Conservation (phyloP, 2,797 vertebrate species). For the Leucoraja ocellata region DNA sequence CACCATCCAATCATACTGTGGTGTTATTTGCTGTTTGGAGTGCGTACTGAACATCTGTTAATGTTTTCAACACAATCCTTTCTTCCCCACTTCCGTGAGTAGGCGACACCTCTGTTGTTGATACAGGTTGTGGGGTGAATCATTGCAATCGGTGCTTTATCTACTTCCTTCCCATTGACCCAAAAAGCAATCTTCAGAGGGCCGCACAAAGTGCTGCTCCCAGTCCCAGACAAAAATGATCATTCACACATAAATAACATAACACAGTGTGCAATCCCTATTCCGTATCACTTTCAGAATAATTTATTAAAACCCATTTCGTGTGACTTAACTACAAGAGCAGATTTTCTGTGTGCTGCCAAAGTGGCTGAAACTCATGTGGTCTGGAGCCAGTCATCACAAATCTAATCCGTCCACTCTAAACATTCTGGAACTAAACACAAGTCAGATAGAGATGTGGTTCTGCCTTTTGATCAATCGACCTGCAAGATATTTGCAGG, state of each 20-base stretch:
- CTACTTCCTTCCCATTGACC: not conserved
- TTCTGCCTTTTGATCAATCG: conserved; percentile 8
- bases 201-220: not conserved
- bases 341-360: conserved; percentile 24
- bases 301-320: conserved; percentile 27
- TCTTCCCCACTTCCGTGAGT: not conserved
- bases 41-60: not conserved
- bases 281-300: not conserved
- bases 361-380: conserved; percentile 11
- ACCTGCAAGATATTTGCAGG: not conserved
- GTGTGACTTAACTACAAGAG: conserved; percentile 27
- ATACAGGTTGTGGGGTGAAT: not conserved
- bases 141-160: not conserved
- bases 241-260: not conserved
- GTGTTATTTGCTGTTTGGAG: not conserved
- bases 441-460: not conserved
- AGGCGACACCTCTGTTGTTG: not conserved
- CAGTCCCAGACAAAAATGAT: no score
- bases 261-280: not conserved
- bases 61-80: not conserved
- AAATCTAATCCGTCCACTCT: conserved; percentile 29
- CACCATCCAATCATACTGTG: not conserved
- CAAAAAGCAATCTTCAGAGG: not conserved
- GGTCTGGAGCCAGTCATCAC: conserved; percentile 18
- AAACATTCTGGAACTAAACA: conserved; percentile 25